These are phyloP conservation scores for Clamator glandarius DNA, from an alignment of 2,797 vertebrate species.

Conservation along the genomic window DNA sequence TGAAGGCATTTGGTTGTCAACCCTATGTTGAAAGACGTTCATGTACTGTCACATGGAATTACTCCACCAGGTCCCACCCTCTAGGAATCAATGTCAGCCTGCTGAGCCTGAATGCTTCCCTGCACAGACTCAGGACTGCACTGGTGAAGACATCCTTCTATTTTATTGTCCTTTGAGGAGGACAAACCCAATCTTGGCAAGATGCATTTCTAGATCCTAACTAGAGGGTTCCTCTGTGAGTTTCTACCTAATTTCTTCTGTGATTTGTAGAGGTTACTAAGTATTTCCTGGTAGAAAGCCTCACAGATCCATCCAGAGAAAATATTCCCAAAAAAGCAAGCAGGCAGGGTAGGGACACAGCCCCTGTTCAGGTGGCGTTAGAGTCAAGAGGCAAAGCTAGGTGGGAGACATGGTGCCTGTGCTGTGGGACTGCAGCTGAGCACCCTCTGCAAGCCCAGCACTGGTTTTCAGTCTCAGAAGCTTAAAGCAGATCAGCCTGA, in stretches of 20 bases:
- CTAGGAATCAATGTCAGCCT: background rate
- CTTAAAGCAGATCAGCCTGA: background rate
- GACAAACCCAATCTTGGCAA: background rate
- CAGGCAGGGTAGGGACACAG: background rate
- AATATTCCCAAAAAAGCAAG: background rate
- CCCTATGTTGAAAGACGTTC: background rate
- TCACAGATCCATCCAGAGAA: background rate
- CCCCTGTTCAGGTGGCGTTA: accelerated
- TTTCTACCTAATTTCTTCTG: background rate
- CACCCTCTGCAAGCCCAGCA: background rate
- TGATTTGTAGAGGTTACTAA: background rate
- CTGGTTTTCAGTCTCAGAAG: background rate
- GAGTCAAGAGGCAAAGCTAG: background rate
- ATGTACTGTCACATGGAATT: background rate
- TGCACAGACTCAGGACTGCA: background rate
- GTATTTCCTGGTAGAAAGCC: background rate
- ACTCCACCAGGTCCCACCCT: background rate
- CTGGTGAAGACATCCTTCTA: background rate
- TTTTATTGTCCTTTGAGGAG: background rate
- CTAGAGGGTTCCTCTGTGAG: background rate
- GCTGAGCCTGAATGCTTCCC: background rate
- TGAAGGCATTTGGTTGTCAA: accelerated
- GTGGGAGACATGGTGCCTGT: background rate
- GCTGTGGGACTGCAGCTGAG: background rate
- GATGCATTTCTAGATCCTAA: background rate